Percentiles rank a stretch among this genome's conserved stretches.
These are phyloP conservation scores for Uria aalge DNA, from an alignment of 2,113 vertebrate species.

Conservation along the genomic window DNA sequence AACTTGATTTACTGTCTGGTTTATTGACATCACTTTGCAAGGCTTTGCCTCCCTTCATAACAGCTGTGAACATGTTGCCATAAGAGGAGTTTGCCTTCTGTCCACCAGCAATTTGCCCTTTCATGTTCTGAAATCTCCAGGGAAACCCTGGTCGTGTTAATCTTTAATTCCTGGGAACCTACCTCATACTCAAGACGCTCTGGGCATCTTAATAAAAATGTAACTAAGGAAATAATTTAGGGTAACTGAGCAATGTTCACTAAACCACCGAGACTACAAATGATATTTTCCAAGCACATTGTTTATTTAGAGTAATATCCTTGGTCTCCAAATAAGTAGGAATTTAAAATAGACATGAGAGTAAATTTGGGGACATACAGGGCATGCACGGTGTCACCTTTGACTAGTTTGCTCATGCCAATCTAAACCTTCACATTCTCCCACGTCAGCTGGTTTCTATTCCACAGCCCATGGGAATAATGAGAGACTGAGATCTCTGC, in stretches of 20 bases:
- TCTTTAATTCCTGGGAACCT: not conserved
- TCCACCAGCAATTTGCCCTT: slow-evolving; percentile 26
- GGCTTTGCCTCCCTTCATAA: slow-evolving; percentile 15
- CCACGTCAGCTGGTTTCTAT: not conserved
- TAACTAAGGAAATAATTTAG: not conserved
- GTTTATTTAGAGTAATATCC: not conserved
- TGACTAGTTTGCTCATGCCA: not conserved
- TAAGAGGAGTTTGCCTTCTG: slow-evolving; percentile 25
- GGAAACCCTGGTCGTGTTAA: not conserved
- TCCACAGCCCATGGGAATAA: not conserved
- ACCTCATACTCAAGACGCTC: not conserved
- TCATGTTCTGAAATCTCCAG: not conserved
- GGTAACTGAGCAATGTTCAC: not conserved
- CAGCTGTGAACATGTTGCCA: slow-evolving; percentile 35
- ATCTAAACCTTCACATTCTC: not conserved
- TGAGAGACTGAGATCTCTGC: not conserved
- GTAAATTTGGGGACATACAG: not conserved
- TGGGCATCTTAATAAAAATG: not conserved
- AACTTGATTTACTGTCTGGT: slow-evolving; percentile 42
- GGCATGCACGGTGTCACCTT: not conserved
- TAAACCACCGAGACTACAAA: not conserved
- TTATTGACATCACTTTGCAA: slow-evolving; percentile 30
- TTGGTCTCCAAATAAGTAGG: not conserved
- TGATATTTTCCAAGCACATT: not conserved
- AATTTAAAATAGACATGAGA: not conserved